Conservation (phyloP, 2,113 vertebrate species). For the Oxygymnocypris stewartii region DNA sequence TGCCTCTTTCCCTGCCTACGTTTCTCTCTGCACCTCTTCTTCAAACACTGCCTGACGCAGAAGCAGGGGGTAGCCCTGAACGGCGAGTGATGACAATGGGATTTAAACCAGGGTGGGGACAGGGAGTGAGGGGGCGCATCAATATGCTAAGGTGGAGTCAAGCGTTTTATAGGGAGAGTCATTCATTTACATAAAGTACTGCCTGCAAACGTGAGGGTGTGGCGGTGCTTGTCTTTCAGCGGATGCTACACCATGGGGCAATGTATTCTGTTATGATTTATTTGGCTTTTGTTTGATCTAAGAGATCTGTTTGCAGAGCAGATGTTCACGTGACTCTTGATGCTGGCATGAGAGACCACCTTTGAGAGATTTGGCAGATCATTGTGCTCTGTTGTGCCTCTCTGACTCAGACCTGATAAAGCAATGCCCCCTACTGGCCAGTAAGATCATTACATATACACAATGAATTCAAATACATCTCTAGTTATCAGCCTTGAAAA, state of each 20-base stretch:
- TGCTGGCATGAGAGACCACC: not conserved
- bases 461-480: not conserved
- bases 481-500: not conserved
- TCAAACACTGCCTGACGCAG: constrained; percentile 64
- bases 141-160: constrained; percentile 20
- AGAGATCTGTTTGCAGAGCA: not conserved
- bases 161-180: not conserved
- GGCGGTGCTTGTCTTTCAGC: not conserved
- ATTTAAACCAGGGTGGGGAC: constrained; percentile 40
- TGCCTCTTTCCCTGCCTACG: constrained; percentile 25
- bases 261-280: not conserved
- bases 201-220: constrained; percentile 33
- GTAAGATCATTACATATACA: constrained; percentile 10
- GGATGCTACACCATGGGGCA: not conserved
- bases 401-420: constrained; percentile 47
- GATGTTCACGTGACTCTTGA: not conserved
- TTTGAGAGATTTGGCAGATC: constrained; percentile 39
- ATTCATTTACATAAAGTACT: constrained; percentile 18
- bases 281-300: not conserved
- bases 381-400: constrained; percentile 48
- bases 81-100: constrained; percentile 58
- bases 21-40: constrained; percentile 62
- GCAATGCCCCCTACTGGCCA: constrained; percentile 69
- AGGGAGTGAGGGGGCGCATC: not conserved
- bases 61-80: constrained; percentile 56